These are phyloP conservation scores for Drosophila saltans DNA, from an alignment of 1,140 invertebrate species.

Conservation along the genomic window DNA sequence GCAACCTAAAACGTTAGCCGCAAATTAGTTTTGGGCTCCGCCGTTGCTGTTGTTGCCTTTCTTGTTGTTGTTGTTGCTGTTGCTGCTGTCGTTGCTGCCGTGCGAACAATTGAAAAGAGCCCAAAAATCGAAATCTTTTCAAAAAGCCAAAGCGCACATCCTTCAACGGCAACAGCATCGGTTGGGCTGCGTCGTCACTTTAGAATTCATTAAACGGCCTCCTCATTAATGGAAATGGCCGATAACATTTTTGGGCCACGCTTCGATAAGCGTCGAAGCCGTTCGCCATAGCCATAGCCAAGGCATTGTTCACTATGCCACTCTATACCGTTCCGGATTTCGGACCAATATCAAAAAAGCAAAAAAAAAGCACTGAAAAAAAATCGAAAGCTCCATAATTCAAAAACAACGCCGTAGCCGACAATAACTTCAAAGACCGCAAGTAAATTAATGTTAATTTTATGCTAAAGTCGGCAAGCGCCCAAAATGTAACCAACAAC, in stretches of 20 bases:
- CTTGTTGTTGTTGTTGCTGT: conserved; percentile 16
- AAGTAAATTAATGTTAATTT: conserved; percentile 82
- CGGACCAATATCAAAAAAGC: conserved; percentile 65
- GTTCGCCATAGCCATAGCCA: conserved; percentile 31
- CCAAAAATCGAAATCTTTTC: conserved; percentile 79
- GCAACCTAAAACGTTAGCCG: conserved; percentile 74
- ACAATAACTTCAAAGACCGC: conserved; percentile 82
- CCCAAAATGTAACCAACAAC: conserved; percentile 56
- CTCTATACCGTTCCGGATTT: conserved; percentile 34
- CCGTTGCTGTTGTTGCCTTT: conserved; percentile 15
- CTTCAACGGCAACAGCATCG: conserved; percentile 43
- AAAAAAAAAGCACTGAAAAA: neutral
- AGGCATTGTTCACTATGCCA: conserved; percentile 53
- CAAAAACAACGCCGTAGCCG: conserved; percentile 53
- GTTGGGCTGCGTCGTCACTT: conserved; percentile 51
- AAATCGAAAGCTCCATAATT: conserved; percentile 64
- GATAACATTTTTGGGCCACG: conserved; percentile 78
- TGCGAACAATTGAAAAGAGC: conserved; percentile 74
- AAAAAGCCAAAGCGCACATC: conserved; percentile 53
- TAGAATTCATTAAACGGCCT: conserved; percentile 80
- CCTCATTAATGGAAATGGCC: conserved; percentile 81
- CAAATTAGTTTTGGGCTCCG: conserved; percentile 74
- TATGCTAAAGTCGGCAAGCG: conserved; percentile 73
- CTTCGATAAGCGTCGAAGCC: conserved; percentile 70
- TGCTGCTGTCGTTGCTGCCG: conserved; percentile 37